Conservation (phyloP, 1,140 invertebrate species). For the Ridgeia piscesae region DNA sequence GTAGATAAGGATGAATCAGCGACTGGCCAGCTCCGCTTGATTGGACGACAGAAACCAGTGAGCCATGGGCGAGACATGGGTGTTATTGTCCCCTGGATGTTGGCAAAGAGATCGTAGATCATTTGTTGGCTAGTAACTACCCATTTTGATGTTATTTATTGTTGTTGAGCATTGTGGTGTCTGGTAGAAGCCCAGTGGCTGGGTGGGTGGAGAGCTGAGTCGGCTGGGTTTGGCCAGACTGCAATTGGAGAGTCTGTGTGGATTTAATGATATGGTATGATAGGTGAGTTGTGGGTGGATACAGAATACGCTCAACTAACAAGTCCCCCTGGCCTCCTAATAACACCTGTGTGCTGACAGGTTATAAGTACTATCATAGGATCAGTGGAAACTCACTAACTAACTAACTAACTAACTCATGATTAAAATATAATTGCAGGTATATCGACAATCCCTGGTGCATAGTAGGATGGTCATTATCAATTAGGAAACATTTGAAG, state of each 20-base stretch:
- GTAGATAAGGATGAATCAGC: neutral
- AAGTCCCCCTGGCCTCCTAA: neutral
- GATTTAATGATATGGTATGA: neutral
- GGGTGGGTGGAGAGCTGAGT: neutral
- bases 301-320: neutral
- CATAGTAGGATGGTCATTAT: too few species aligned
- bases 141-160: neutral
- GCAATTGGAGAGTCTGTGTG: neutral
- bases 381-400: neutral
- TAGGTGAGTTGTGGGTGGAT: neutral
- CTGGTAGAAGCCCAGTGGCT: neutral
- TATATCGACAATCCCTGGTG: too few species aligned
- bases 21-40: neutral
- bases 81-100: neutral
- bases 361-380: neutral
- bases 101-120: neutral
- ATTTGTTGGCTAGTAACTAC: neutral
- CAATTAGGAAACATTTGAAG: too few species aligned
- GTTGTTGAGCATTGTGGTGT: neutral
- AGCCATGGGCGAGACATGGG: neutral
- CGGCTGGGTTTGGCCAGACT: neutral
- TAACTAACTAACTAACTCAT: too few species aligned
- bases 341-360: neutral
- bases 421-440: too few species aligned
- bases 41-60: neutral